A percentile compares a stretch with the other conserved stretches of the same genome.
These are phyloP conservation scores for Polydrusus tereticollis DNA, from an alignment of 2,888 invertebrate species.

Conservation along the genomic window DNA sequence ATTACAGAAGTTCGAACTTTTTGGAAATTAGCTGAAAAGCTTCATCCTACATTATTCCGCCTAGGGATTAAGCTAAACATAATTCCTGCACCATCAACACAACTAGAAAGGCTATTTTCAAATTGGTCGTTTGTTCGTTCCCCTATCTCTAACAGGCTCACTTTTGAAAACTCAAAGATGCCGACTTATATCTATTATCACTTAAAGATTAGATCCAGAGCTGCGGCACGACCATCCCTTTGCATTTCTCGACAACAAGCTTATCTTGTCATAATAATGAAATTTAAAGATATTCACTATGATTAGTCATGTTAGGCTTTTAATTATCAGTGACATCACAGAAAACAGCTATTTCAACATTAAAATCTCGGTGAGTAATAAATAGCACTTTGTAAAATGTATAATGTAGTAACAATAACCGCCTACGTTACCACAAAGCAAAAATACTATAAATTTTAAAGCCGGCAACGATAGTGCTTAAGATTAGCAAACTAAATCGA, in stretches of 20 bases:
- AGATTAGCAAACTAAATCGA: too few species aligned
- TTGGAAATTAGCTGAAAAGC: too few species aligned
- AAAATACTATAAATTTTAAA: background rate
- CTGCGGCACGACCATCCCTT: background rate
- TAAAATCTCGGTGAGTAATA: constrained; percentile 1
- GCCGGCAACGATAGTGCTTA: background rate
- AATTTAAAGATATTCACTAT: background rate
- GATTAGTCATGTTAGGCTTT: background rate
- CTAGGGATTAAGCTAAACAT: too few species aligned
- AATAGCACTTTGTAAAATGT: background rate
- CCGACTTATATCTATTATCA: too few species aligned
- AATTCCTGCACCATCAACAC: too few species aligned
- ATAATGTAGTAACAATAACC: constrained; percentile 5
- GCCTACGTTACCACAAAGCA: background rate
- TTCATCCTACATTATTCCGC: too few species aligned
- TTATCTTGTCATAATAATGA: background rate
- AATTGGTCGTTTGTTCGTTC: too few species aligned
- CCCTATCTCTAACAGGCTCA: too few species aligned
- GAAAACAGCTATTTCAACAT: background rate
- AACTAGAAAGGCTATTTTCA: too few species aligned
- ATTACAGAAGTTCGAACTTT: too few species aligned
- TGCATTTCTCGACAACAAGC: background rate
- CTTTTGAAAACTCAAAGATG: too few species aligned
- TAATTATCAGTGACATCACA: constrained; percentile 3
- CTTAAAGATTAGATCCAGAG: too few species aligned